Conservation (phyloP, 2,797 vertebrate species). For the Amazona ochrocephala region DNA sequence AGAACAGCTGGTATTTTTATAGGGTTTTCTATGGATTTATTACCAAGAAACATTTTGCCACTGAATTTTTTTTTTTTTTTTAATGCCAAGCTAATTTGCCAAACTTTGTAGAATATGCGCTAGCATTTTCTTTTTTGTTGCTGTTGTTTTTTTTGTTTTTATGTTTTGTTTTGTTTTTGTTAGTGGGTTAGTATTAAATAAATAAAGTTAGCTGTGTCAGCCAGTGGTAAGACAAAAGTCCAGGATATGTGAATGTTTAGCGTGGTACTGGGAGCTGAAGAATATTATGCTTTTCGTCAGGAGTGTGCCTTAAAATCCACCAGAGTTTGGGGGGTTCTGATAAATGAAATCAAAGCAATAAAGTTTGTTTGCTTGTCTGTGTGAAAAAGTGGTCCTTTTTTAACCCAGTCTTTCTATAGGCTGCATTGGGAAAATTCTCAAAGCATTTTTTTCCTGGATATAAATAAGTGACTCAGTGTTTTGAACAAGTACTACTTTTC, state of each 20-base stretch:
- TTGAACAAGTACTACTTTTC: background rate
- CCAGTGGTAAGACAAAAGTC: background rate
- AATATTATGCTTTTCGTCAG: background rate
- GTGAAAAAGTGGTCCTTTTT: background rate
- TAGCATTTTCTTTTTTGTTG: background rate
- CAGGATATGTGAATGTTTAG: background rate
- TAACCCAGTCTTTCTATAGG: background rate
- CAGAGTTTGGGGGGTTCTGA: background rate
- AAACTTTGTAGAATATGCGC: background rate
- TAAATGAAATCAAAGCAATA: background rate
- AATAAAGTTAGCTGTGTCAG: background rate
- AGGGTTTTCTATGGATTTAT: background rate
- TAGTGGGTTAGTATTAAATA: background rate
- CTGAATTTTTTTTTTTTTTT: background rate
- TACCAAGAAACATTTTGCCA: background rate
- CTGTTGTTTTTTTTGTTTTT: no score
- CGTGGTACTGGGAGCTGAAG: background rate
- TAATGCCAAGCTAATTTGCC: background rate
- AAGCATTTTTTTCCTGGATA: background rate
- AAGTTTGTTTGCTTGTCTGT: background rate
- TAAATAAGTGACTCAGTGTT: background rate
- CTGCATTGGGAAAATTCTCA: background rate
- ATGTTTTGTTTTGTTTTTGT: background rate
- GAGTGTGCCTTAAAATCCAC: background rate
- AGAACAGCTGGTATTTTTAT: constrained; percentile 16